Conservation (phyloP, 2,888 invertebrate species). For the Mimachlamys varia region DNA sequence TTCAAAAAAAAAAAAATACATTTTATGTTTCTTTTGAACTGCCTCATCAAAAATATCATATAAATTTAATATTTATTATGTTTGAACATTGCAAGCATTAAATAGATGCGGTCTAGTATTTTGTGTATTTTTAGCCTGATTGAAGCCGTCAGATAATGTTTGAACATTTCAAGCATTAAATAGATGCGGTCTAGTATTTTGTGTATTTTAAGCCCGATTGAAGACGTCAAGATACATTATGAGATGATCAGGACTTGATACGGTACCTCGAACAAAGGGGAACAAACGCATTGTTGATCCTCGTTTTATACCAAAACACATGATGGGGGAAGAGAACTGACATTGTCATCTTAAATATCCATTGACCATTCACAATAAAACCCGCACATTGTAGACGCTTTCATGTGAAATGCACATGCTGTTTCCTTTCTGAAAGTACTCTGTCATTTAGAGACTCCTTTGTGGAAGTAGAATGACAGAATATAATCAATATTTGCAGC, state of each 20-base stretch:
- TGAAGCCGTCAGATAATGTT: not conserved
- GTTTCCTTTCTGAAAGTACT: not conserved
- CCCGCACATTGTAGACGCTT: not conserved
- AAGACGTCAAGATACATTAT: not conserved
- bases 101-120: not conserved
- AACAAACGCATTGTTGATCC: not conserved
- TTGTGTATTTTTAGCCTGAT: too few relatives aligned
- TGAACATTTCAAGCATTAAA: not conserved
- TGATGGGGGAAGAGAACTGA: not conserved
- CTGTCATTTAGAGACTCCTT: not conserved
- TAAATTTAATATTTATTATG: not conserved
- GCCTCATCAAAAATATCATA: not conserved
- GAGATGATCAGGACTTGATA: not conserved
- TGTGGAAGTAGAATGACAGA: not conserved
- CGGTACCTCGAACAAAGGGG: not conserved
- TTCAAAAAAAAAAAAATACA: not conserved
- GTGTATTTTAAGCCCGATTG: too few relatives aligned
- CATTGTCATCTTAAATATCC: not conserved
- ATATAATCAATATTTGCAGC: constrained; percentile 18
- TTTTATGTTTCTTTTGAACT: not conserved
- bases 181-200: not conserved
- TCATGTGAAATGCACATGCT: constrained; percentile 34
- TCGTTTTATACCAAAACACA: constrained; percentile 7
- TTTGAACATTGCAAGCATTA: not conserved
- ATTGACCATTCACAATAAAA: constrained; percentile 7